Evolutionary conservation across 2,888 invertebrate genomes (phyloP).

Genomic region (Aphidoletes aphidimyza): DNA sequence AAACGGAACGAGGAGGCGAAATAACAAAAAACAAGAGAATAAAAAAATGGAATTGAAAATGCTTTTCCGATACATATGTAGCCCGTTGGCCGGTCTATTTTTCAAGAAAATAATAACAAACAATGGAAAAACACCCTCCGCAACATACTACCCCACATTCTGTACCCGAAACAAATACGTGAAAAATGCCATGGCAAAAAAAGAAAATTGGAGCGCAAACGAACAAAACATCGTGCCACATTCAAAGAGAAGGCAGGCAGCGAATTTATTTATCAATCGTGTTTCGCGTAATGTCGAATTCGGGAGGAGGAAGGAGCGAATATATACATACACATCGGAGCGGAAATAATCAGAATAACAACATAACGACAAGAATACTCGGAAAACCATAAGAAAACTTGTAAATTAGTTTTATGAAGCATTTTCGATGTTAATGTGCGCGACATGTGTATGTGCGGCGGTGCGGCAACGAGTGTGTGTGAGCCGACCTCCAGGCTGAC

Average conservation of each 20-base stretch:
- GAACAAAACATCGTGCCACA: background rate
- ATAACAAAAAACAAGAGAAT: background rate
- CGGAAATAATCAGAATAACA: constrained; percentile 49
- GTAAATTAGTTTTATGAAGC: constrained; percentile 53
- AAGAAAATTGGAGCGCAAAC: background rate
- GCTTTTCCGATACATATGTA: background rate
- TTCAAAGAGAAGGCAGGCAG: background rate
- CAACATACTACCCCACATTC: background rate
- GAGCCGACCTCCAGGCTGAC: background rate
- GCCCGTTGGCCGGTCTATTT: background rate
- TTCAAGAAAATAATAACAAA: background rate
- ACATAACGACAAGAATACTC: constrained; percentile 43
- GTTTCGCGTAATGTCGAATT: constrained; percentile 29
- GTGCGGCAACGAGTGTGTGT: background rate
- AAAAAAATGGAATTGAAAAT: background rate
- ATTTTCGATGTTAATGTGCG: constrained; percentile 43
- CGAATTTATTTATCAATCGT: constrained; percentile 50
- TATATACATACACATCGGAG: constrained; percentile 26
- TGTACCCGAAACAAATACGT: background rate
- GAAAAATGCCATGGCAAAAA: constrained; percentile 4
- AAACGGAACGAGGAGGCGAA: background rate
- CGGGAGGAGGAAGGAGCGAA: no score
- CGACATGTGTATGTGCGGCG: constrained; percentile 4
- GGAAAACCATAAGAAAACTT: constrained; percentile 47
- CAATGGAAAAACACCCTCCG: background rate